These are phyloP conservation scores for Notodonta ziczac DNA, from an alignment of 2,888 invertebrate genomes.

Conservation along the genomic window DNA sequence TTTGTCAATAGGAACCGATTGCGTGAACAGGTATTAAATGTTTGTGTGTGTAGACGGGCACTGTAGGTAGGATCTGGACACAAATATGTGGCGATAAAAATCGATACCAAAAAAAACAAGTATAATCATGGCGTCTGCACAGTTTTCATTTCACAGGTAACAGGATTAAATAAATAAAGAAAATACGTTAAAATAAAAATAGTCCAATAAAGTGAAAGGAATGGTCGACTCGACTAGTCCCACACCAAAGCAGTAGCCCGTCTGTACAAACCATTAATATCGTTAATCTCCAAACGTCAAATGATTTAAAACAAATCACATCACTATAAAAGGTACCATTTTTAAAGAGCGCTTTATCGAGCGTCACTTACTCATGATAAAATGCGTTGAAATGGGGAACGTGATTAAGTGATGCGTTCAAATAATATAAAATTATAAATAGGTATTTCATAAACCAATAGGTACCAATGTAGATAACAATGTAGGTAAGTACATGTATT, in stretches of 20 bases:
- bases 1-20: constrained; percentile 75
- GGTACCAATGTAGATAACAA: too few species aligned
- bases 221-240: too few species aligned
- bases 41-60: background rate
- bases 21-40: constrained; percentile 46
- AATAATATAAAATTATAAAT: too few species aligned
- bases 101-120: background rate
- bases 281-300: constrained; percentile 74
- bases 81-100: background rate
- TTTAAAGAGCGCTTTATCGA: constrained; percentile 70
- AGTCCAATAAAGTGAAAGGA: too few species aligned
- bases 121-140: too few species aligned
- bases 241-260: background rate
- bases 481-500: too few species aligned
- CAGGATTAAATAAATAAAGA: too few species aligned
- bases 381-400: constrained; percentile 29
- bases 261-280: constrained; percentile 56
- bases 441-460: too few species aligned
- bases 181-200: too few species aligned
- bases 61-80: background rate
- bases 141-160: background rate
- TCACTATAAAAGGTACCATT: constrained; percentile 78
- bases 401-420: background rate
- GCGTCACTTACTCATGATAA: constrained; percentile 53
- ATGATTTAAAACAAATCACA: constrained; percentile 68